Evolutionary conservation across 1,140 invertebrate genomes (phyloP).

Genomic region (Saccostrea cuccullata): DNA sequence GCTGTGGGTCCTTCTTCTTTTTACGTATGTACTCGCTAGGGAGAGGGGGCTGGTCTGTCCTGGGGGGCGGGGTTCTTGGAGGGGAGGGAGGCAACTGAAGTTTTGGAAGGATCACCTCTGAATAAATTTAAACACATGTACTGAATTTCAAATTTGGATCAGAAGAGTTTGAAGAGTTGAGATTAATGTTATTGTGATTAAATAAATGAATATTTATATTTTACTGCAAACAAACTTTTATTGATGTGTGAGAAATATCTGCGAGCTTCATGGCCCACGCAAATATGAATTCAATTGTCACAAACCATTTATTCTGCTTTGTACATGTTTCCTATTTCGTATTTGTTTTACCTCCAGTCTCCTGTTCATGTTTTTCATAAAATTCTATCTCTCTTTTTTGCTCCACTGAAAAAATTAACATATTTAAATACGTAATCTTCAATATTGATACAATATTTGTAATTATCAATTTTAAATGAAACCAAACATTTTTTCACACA

Average conservation of each 20-base stretch:
- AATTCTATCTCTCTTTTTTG: conserved; percentile 55
- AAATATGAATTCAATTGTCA: too few species aligned
- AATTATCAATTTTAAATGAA: too few species aligned
- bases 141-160: not conserved
- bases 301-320: too few species aligned
- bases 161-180: too few species aligned
- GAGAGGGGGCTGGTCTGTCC: conserved; percentile 29
- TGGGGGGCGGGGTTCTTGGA: conserved; percentile 49
- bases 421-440: too few species aligned
- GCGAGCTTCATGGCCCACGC: too few species aligned
- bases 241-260: too few species aligned
- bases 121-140: conserved; percentile 9
- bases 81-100: conserved; percentile 52
- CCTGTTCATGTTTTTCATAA: conserved; percentile 56
- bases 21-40: conserved; percentile 10
- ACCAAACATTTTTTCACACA: too few species aligned
- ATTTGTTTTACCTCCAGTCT: conserved; percentile 51
- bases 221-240: too few species aligned
- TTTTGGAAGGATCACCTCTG: conserved; percentile 53
- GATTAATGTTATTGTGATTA: too few species aligned
- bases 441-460: too few species aligned
- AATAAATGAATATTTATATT: too few species aligned
- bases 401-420: conserved; percentile 51
- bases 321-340: not conserved
- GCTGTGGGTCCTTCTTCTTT: conserved; percentile 9